phyloP scores from a whole-genome alignment of 2,888 invertebrate genomes.

The Netelia virgata region DNA sequence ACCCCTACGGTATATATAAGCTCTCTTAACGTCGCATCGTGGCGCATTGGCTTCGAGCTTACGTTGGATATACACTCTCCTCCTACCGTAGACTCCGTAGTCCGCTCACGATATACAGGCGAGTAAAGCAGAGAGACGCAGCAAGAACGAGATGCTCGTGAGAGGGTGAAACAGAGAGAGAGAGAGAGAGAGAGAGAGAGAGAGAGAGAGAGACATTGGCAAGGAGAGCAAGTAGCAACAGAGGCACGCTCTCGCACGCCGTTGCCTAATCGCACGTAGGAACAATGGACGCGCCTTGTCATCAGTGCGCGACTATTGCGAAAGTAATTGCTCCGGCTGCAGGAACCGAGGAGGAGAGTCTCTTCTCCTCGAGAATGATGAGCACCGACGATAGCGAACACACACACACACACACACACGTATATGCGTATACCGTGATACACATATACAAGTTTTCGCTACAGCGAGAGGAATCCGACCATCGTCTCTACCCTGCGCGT shows the following conservation, averaged over 20 bases:
- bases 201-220: conserved; percentile 72
- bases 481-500: conserved; percentile 23
- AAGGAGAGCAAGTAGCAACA: conserved; percentile 68
- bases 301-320: conserved; percentile 80
- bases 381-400: conserved; percentile 67
- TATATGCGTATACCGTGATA: background rate
- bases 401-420: conserved; percentile 37
- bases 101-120: background rate
- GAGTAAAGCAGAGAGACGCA: conserved; percentile 20
- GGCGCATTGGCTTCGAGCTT: conserved; percentile 57
- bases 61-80: conserved; percentile 56
- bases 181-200: conserved; percentile 67
- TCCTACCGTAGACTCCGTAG: background rate
- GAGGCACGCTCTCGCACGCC: conserved; percentile 38
- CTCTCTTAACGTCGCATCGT: conserved; percentile 47
- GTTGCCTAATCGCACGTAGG: conserved; percentile 80
- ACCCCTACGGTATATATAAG: conserved; percentile 52
- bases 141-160: background rate
- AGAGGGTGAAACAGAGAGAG: conserved; percentile 67
- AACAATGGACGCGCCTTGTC: conserved; percentile 82
- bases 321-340: conserved; percentile 80
- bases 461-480: conserved; percentile 15
- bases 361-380: conserved; percentile 68
- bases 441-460: conserved; percentile 10
- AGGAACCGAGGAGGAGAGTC: conserved; percentile 56